Base-by-base conservation (phyloP, 2,888 invertebrate genomes). In the Ernsta delagoae region DNA sequence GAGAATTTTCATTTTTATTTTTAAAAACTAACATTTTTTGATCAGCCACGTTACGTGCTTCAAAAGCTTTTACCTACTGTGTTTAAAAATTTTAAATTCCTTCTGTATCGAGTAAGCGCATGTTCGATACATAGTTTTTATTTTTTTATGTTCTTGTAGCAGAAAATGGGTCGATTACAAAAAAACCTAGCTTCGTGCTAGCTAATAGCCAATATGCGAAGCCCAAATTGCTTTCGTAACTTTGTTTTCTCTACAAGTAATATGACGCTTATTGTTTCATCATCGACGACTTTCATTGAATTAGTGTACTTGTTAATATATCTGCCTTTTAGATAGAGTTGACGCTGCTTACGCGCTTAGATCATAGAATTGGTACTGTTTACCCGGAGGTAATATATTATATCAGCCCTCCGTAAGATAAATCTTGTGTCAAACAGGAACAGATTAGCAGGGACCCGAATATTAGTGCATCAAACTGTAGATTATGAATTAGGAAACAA, bases 221-320 rank as follows among this genome's bases (percentile, higher is more conserved):
- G 85, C 90, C 91, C 81, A 92, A 93, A 93, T 92, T 92, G 93
- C 90, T 88, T 91, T 86, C 79, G 84, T 92, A 93, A 93, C 87
- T 81, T 86, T 85, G 86, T 92, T 92, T 90, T 84, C 87, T 81
- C 76, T 83, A 81, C 83, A 87, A 90, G 89, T 91, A 91, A 89
- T 89, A 90, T 83, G 79, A 83, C 76, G 81, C 77, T 90, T 90
- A 91, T 24, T 24, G 24, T 86, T 75, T 80, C 80, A 88, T 92
- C 92, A 91, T 82, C 81, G 78, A 83, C 79, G 77, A 80, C 24
- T 24, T 24, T 3, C 24, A 24, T 24, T 3, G 24, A 24, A 24
- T 24, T 24, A 24, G 24, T 24, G 24, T 24, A 24, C 24, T 24
- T 24, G 24, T 24, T 24, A 24, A 24, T 24, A 24, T 24, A 24